Conservation (phyloP, 1,140 invertebrate species). For the Lamellibrachia luymesi region DNA sequence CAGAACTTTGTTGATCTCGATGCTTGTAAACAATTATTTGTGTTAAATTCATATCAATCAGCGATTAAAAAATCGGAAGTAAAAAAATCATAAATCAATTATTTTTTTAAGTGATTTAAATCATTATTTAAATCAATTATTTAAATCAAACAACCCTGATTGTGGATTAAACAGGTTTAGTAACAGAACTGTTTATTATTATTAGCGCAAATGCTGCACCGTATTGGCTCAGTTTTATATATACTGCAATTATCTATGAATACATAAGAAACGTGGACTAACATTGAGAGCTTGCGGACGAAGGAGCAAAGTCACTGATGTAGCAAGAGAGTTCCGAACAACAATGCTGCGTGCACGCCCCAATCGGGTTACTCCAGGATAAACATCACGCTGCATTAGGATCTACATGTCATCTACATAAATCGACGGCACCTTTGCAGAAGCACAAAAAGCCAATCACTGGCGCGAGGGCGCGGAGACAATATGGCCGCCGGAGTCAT, state of each 20-base stretch:
- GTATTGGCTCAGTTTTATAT: not conserved
- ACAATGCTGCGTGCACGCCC: not conserved
- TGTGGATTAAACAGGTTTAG: too few relatives aligned
- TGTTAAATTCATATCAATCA: too few relatives aligned
- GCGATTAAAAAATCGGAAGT: too few relatives aligned
- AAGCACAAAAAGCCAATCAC: not conserved
- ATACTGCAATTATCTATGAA: not conserved
- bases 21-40: too few relatives aligned
- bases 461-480: not conserved
- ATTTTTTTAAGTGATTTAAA: too few relatives aligned
- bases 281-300: not conserved
- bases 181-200: too few relatives aligned
- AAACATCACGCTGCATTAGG: not conserved
- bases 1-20: too few relatives aligned
- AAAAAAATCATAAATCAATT: too few relatives aligned
- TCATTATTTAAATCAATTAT: too few relatives aligned
- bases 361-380: not conserved
- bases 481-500: not conserved
- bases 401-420: not conserved
- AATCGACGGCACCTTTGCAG: not conserved
- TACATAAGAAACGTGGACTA: not conserved
- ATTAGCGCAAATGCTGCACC: too few relatives aligned
- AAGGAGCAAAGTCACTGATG: not conserved
- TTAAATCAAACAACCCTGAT: too few relatives aligned
- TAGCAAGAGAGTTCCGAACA: not conserved